Percentiles rank a stretch among this genome's conserved stretches.
Conservation (phyloP, 2,113 vertebrate genomes). For the Stigmatopora nigra region DNA sequence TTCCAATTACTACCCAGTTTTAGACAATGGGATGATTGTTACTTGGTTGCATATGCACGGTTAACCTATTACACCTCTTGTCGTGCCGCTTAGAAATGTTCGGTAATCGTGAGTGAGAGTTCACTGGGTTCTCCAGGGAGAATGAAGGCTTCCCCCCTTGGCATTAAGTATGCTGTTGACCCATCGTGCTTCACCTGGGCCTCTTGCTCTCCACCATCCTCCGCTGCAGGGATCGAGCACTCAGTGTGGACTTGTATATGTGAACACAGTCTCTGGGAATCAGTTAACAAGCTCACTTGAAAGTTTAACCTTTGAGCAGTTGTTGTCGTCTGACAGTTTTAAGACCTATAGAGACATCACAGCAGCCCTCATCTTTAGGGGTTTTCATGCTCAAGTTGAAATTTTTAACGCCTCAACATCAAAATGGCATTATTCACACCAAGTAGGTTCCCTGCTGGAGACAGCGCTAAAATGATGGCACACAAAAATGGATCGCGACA, state of each 20-base stretch:
- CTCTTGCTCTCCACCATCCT: slow-evolving; percentile 41
- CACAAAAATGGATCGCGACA: slow-evolving; percentile 30
- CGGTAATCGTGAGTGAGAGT: slow-evolving; percentile 89
- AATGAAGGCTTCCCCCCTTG: slow-evolving; percentile 80
- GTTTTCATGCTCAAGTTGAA: slow-evolving; percentile 13
- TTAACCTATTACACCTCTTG: slow-evolving; percentile 43
- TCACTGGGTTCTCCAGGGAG: slow-evolving; percentile 80
- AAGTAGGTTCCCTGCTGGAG: slow-evolving; percentile 11
- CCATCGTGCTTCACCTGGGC: slow-evolving; percentile 70
- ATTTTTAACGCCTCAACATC: slow-evolving; percentile 20
- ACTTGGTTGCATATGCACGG: slow-evolving; percentile 3
- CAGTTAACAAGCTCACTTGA: slow-evolving; percentile 27
- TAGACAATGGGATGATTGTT: slow-evolving; percentile 15
- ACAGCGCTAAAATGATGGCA: slow-evolving; percentile 54
- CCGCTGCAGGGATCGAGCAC: slow-evolving; percentile 71
- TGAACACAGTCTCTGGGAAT: slow-evolving; percentile 27
- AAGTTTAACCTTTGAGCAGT: slow-evolving; percentile 23
- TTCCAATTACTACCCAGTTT: slow-evolving; percentile 19
- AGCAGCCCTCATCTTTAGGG: slow-evolving; percentile 16
- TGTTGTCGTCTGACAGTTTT: slow-evolving; percentile 22
- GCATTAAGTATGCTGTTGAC: slow-evolving; percentile 71
- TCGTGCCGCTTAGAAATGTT: slow-evolving; percentile 71
- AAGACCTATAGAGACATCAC: slow-evolving; percentile 16
- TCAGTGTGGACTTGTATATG: slow-evolving; percentile 30
- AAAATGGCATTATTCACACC: slow-evolving; percentile 6